Evolutionary conservation across 2,113 vertebrate genomes (phyloP).

Genomic region (Prionailurus viverrinus): DNA sequence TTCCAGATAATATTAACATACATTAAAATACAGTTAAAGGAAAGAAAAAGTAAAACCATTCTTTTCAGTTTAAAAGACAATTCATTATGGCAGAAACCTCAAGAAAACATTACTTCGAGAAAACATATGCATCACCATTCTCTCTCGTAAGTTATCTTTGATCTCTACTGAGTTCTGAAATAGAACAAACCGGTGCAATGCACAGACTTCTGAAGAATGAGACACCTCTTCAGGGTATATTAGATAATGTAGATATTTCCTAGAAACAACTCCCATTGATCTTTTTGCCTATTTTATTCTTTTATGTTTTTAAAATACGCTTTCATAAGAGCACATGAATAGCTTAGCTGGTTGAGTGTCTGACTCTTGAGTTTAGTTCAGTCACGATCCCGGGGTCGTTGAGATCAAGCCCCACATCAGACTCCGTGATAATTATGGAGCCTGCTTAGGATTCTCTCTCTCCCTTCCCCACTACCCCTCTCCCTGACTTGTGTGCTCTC

Average conservation of each 20-base stretch:
- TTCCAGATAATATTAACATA: neutral
- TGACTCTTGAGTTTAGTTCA: no score
- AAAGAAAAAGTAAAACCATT: neutral
- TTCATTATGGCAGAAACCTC: neutral
- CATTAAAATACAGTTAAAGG: neutral
- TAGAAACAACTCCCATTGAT: neutral
- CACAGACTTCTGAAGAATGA: neutral
- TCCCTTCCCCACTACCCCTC: no score
- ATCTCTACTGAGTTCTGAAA: neutral
- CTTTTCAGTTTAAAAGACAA: neutral
- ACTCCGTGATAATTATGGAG: no score
- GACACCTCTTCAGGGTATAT: neutral
- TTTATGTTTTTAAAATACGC: neutral
- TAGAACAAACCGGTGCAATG: neutral
- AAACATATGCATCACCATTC: neutral
- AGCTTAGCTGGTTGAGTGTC: no score
- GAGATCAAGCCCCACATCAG: no score
- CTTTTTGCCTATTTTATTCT: neutral
- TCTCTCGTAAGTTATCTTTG: neutral
- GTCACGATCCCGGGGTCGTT: no score
- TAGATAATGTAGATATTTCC: neutral
- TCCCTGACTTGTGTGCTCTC: no score
- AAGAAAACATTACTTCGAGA: neutral
- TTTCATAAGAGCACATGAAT: neutral
- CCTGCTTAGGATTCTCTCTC: no score